Base-by-base conservation (phyloP, 2,797 vertebrate species). In the Melanotaenia trifasciata region DNA sequence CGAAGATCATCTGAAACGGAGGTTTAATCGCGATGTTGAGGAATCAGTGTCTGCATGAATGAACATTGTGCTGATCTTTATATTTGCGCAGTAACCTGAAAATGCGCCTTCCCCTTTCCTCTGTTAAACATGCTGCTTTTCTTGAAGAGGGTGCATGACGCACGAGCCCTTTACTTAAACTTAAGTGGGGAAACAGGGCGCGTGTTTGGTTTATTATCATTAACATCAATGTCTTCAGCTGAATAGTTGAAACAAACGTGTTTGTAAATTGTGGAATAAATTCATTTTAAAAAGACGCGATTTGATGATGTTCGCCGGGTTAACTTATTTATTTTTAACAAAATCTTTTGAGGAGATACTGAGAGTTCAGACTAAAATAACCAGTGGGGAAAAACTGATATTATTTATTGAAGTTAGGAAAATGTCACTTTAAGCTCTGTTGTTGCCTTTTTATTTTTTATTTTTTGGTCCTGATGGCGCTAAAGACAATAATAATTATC, bases 41-140 rank as follows among this genome's bases (percentile, higher is more conserved):
- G 70, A 68, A 47, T 76, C 58, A 9, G 32, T 60, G 72, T 14
- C 26, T 53, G 5, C 47, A 72, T 64, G 63, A 83, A 50, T 63
- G 70, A 22, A 77, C 38, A 72, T 1, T 43, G 67, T 32, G 72
- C 64, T 50, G 14, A 4, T 76, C 80, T 87, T 91, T 84, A 65
- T 81, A 10, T 43, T 50, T 13, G 75, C 80, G 80, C 85, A 85
- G 70, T 60, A 78, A 72, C 83, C 60, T 84, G 78, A 50, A 72
- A 64, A 84, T 78, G 40, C 9, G 62, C 59, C 71, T 22, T 58
- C 24, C 40, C 6, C 28, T 32, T 64, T 43, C 60, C 65, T 68
- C 80, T 73, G 67, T 78, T 50, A 32, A 11, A 12, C 30, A 24
- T 0, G 24, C 30, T 54, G 33, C 63, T 69, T 50, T 66, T 64